Base-by-base conservation (phyloP, 2,113 vertebrate genomes). In the Hylia prasina region DNA sequence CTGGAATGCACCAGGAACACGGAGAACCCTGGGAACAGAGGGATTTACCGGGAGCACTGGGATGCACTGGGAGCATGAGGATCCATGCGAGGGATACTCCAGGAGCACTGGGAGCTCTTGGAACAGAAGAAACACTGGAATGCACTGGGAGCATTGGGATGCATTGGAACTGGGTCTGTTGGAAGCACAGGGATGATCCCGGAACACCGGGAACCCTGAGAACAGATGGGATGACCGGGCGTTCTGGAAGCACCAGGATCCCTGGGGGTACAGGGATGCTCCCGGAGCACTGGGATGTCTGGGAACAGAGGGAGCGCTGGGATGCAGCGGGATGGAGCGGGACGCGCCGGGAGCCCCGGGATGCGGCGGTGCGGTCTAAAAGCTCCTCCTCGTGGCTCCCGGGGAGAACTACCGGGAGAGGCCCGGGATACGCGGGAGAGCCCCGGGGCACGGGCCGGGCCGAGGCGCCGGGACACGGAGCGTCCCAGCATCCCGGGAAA, bases 381-480 rank as follows among this genome's bases (percentile, higher is more conserved):
- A 57, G 96, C 97, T 96, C 97, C 96, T 94, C 93, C 96, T 96
- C 89, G 94, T 92, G 97, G 96, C 48, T 84, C 53, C 71, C 23
- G 76, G 10, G 39, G 11, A 69, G 94, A 97, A 96, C 15, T 95
- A 64, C 94, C 68, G 90, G 77, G 24, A 80, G 48, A 40, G 78
- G 60, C 73, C 88, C 47, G 78, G 81, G 87, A 73, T 66, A 4
- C 31, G 2, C 44, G 37, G 76, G 31, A 81, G 50, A 64, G 85
- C 16, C 76, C 60, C 33, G 78, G 60, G 60, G 9, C 39, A 68
- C 20, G 27, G 54, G 16, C 39, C 23, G 18, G 63, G 30, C 60
- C 23, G 7, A 19, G 68, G 33, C 7, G 33, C 33, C n/a, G 56
- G n/a, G 42, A 12, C 40, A 35, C 6, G 53, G 78, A 47, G 47